Base-by-base conservation (phyloP, 2,113 vertebrate genomes). In the Ascaphus truei region DNA sequence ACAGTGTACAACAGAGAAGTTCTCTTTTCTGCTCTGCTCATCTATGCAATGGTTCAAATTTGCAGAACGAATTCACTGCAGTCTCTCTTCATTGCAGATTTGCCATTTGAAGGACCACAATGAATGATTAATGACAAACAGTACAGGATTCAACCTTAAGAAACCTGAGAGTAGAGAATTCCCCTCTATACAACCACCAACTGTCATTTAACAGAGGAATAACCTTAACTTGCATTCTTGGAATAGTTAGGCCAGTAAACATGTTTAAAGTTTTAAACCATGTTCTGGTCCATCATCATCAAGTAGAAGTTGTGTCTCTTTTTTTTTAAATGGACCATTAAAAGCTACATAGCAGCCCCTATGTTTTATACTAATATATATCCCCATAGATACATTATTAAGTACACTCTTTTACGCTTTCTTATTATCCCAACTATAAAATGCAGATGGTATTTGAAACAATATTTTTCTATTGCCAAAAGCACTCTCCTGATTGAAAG, bases 121-220 rank as follows among this genome's bases (percentile, higher is more conserved):
- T 71, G 80, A 69, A 77, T 79, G 79, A 86, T 79, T 78, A 72
- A 83, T 76, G 76, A 52, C 63, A 37, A 3, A 12, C 15, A 30
- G n/a, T 59, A 9, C 31, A 58, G 64, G 23, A 71, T 63, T 72
- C 68, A 73, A 69, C 67, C 39, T 55, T 30, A 39, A 67, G 76
- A 80, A 78, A 82, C 61, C 72, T 15, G 75, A 83, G 78, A 73
- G 36, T 6, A 0, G 43, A 69, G 66, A 60, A 68, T 76, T 63
- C 62, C 62, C 29, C 27, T 47, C 41, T 33, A 30, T 10, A 36
- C 23, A 48, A 65, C n/a, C 30, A 27, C 3, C 27, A 51, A 23
- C 72, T 71, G 58, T 65, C 75, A 66, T 68, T 72, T 81, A 68
- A 62, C 72, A 60, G 58, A 64, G 56, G 79, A 71, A 68, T 72